phyloP scores from a whole-genome alignment of 2,113 vertebrate genomes.

The Patagioenas fasciata region DNA sequence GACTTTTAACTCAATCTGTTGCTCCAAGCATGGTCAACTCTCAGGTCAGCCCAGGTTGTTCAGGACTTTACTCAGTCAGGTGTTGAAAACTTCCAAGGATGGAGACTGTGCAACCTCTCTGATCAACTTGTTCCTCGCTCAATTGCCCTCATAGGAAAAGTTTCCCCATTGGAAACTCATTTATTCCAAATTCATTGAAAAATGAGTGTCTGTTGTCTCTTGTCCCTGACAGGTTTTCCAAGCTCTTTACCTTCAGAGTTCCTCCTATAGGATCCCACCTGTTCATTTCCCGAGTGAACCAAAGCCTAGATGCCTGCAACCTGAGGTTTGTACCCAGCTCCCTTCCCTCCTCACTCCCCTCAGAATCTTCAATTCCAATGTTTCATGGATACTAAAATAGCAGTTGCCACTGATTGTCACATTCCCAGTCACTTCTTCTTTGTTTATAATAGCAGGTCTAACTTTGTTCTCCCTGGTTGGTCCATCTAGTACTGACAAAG shows the following conservation, averaged over 20 bases:
- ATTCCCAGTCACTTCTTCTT: background rate
- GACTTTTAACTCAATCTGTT: background rate
- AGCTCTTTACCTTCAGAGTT: background rate
- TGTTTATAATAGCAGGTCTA: background rate
- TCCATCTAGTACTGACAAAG: background rate
- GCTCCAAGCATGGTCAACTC: background rate
- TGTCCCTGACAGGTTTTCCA: background rate
- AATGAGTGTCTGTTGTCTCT: background rate
- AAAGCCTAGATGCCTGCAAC: background rate
- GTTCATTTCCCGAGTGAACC: background rate
- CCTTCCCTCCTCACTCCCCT: background rate
- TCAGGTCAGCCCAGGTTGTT: background rate
- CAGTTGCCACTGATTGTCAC: background rate
- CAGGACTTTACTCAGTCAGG: background rate
- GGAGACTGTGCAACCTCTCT: background rate
- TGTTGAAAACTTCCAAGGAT: background rate
- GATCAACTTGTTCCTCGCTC: background rate
- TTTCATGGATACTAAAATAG: background rate
- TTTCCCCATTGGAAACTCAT: background rate
- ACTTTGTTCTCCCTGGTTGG: background rate
- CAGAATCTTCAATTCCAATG: background rate
- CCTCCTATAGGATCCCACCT: background rate
- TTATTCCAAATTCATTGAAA: background rate
- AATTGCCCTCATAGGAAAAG: background rate
- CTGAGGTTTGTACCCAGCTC: fast-evolving